Percentiles rank a stretch among this genome's conserved stretches.
phyloP scores from a whole-genome alignment of 2,888 invertebrate species.

The Eutolmus rufibarbis region DNA sequence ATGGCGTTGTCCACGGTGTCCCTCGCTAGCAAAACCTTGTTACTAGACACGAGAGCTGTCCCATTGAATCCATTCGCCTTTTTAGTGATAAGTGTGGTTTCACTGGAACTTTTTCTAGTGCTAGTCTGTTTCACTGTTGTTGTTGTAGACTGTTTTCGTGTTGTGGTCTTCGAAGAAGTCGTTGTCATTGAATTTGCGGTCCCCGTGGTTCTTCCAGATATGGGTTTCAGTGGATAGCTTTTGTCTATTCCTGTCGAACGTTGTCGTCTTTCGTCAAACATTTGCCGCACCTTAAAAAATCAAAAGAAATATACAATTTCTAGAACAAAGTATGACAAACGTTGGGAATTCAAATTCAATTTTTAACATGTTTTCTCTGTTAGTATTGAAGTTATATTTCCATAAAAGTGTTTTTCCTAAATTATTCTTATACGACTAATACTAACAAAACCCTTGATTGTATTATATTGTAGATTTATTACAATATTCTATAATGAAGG shows the following conservation, averaged over 20 bases:
- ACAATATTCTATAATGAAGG: too few relatives aligned
- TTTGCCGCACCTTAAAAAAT: constrained; percentile 74
- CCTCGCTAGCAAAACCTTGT: background rate
- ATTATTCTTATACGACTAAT: too few relatives aligned
- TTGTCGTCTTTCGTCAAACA: constrained; percentile 82
- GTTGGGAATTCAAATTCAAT: too few relatives aligned
- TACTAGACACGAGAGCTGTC: background rate
- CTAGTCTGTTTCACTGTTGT: constrained; percentile 35
- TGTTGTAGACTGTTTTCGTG: constrained; percentile 8
- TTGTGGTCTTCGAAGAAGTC: constrained; percentile 23
- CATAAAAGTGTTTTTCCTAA: too few relatives aligned
- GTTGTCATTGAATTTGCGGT: constrained; percentile 32
- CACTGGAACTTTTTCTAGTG: constrained; percentile 31
- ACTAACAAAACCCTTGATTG: too few relatives aligned
- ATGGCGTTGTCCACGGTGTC: constrained; percentile 50
- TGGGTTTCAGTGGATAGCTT: constrained; percentile 81
- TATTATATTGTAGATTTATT: too few relatives aligned
- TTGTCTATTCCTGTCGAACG: constrained; percentile 80
- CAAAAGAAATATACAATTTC: background rate
- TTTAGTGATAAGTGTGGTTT: background rate
- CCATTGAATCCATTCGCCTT: constrained; percentile 24
- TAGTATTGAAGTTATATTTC: too few relatives aligned
- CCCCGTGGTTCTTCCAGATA: constrained; percentile 58
- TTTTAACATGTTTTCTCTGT: too few relatives aligned
- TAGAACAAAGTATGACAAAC: too few relatives aligned